Conservation (phyloP, 2,888 invertebrate genomes). For the Anoncus sp. region DNA sequence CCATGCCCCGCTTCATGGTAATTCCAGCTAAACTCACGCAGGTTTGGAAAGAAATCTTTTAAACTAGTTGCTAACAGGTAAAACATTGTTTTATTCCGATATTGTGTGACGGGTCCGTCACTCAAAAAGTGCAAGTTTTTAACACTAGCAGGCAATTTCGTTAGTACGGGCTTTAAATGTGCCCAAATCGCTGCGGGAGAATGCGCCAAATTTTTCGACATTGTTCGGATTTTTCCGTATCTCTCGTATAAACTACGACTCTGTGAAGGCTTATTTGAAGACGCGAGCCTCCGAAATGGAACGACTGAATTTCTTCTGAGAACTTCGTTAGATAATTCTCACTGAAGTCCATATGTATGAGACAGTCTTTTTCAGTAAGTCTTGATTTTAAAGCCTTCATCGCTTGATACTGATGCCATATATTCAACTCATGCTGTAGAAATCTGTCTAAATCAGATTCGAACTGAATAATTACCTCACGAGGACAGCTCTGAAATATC, state of each 20-base stretch:
- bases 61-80: constrained; percentile 2
- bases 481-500: constrained; percentile 1
- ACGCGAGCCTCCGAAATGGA: constrained; percentile 78
- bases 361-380: constrained; percentile 61
- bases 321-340: constrained; percentile 79
- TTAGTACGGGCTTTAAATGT: constrained; percentile 74
- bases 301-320: constrained; percentile 77
- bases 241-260: constrained; percentile 74
- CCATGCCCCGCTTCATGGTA: constrained; percentile 75
- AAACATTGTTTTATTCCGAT: constrained; percentile 69
- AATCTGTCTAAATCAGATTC: constrained; percentile 24
- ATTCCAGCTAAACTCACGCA: constrained; percentile 67
- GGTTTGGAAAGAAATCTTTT: constrained; percentile 12
- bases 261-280: constrained; percentile 78
- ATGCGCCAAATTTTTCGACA: constrained; percentile 75
- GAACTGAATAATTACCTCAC: constrained; percentile 31
- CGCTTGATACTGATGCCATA: constrained; percentile 57
- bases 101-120: constrained; percentile 77
- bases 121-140: constrained; percentile 75
- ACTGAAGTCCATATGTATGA: constrained; percentile 77
- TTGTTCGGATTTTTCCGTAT: background rate
- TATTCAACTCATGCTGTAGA: constrained; percentile 61
- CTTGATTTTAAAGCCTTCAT: constrained; percentile 62
- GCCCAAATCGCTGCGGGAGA: constrained; percentile 80
- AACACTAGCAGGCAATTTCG: constrained; percentile 65